Evolutionary conservation across 2,113 vertebrate genomes (phyloP), one percentile per base, ranked within the genome.

Genomic region (Psettodes erumei): DNA sequence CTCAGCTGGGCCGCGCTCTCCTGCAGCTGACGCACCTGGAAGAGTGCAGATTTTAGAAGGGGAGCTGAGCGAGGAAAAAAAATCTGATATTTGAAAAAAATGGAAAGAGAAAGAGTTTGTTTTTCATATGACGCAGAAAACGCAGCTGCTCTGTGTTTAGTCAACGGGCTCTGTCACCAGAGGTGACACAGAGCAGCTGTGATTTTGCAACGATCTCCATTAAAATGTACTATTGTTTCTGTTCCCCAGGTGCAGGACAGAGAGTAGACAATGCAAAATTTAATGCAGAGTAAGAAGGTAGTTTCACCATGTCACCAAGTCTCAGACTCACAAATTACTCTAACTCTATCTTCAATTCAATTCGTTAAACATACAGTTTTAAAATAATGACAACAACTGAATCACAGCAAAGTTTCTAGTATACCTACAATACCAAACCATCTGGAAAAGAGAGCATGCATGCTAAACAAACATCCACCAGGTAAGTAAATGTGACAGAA

Each of bases 1-100:
- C 97, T 89, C 70, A 99, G 83, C 91, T 99, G 98, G 0, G 96
- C 96, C 0, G 98, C 96, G 0, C 95, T 97, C 47, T 99, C 98
- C 85, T 99, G 98, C 1, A 99, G 93, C 89, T 96, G 97, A 82
- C 96, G 84, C 1, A 99, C 96, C 94, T 97, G 92, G 6, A 3
- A 4, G 12, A 27, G 47, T 6, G 42, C 0, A 45, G 28, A 45
- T 30, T 75, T 85, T 65, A 73, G n/a, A 35, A 3, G 12, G 27
- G 16, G 28, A 45, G 55, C 62, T 42, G 68, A 61, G 43, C 21
- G 54, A 50, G 35, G 40, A 76, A 21, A 15, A 66, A 62, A 15
- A 66, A 62, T 43, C 2, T 6, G 4, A 65, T 23, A 18, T 38
- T 15, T 2, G n/a, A 3, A 59, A 62, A 40, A 70, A 16, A 32